These are phyloP conservation scores for Carollia perspicillata DNA, from an alignment of 2,113 vertebrate species.

Conservation along the genomic window DNA sequence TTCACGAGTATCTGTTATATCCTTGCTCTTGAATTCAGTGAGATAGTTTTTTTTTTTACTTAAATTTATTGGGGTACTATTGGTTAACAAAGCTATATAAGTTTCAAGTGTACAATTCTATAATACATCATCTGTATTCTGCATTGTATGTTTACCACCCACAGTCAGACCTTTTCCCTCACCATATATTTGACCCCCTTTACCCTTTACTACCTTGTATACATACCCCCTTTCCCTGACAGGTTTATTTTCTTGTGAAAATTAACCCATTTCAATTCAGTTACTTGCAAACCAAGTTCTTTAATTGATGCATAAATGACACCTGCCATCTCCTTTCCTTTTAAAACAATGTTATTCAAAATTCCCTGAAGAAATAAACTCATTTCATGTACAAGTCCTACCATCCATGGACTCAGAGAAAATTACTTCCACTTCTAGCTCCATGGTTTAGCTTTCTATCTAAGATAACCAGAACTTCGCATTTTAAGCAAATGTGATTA, in stretches of 20 bases:
- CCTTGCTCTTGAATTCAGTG: neutral
- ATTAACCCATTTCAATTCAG: neutral
- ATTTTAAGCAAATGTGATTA: neutral
- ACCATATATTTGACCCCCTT: neutral
- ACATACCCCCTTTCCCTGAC: neutral
- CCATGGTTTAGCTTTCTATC: neutral
- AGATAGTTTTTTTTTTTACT: neutral
- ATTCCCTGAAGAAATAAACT: neutral
- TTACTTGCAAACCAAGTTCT: neutral
- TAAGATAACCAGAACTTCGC: neutral
- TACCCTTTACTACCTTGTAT: neutral
- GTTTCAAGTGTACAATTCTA: neutral
- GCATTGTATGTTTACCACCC: neutral
- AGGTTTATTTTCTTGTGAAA: slow-evolving; percentile 11
- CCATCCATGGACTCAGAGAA: neutral
- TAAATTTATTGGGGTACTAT: neutral
- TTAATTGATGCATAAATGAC: neutral
- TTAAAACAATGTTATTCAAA: neutral
- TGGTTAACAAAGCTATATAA: neutral
- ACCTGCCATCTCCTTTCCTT: neutral
- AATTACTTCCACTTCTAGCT: neutral
- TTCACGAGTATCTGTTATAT: neutral
- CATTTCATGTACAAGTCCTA: neutral
- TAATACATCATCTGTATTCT: neutral
- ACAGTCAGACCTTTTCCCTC: neutral